Evolutionary conservation across 2,797 vertebrate species (phyloP), one percentile per base, ranked within the genome.

Genomic region (Etheostoma perlongum): DNA sequence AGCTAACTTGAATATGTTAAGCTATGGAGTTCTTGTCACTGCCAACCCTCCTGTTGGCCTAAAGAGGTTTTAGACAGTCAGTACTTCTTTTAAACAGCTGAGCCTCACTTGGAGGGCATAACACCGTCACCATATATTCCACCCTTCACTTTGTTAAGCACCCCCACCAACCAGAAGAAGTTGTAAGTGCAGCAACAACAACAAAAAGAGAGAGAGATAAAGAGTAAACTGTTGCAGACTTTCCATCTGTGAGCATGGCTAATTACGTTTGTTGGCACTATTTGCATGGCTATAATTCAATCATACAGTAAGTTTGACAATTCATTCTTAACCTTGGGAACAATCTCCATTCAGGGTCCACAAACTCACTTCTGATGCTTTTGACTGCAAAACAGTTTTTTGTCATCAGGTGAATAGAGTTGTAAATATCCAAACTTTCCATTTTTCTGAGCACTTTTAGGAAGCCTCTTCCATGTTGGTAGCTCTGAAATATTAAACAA

Each of bases 201-300:
- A 46, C 25, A 36, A 58, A 33, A 36, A 49, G 7, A 30, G 51
- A 12, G 12, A 23, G 21, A 27, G 5, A 57, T 1, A 30, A 5
- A 49, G 48, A 49, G 48, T 10, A 9, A n/a, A 49, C 7, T n/a
- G 27, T 57, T 2, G 5, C 25, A 4, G 59, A 25, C 27, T 68
- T 21, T 68, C 44, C 44, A 68, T 58, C 44, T 49, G 53, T 47
- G 13, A 33, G 42, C 25, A n/a, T 67, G 25, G 8, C 66, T 48
- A 21, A 48, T 69, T 48, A 23, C 33, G 36, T 67, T 25, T 44
- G 36, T 42, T 46, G 12, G 7, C 65, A 2, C 52, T 6, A 46
- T 15, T 30, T 42, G 16, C n/a, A 60, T 3, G 21, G 21, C 7
- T 1, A 19, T 18, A 0, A 49, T 12, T 42, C 19, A 72, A 12